A percentile compares a stretch with the other conserved stretches of the same genome.
Conservation (phyloP, 2,113 vertebrate species). For the Ifrita kowaldi region DNA sequence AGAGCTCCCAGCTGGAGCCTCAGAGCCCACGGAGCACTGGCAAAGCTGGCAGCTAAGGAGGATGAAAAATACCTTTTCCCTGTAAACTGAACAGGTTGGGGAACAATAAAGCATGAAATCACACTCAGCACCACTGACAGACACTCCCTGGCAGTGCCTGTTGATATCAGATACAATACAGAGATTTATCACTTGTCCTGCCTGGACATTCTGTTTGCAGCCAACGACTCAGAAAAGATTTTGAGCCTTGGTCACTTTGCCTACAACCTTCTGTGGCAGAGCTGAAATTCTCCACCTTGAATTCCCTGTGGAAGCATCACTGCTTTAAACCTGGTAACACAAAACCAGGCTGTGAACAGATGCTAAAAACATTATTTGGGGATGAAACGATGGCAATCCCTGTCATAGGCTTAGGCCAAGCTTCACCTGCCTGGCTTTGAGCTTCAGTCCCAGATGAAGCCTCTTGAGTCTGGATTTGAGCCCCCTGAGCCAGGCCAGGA, state of each 20-base stretch:
- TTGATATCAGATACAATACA: not conserved
- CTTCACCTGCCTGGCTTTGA: not conserved
- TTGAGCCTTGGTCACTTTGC: not conserved
- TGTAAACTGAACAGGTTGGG: not conserved
- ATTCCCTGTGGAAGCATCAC: not conserved
- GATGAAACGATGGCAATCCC: not conserved
- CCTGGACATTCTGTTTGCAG: not conserved
- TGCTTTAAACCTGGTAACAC: not conserved
- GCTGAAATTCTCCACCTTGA: not conserved
- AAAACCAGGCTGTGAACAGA: not conserved
- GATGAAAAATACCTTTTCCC: not conserved
- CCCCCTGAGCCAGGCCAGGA: not conserved
- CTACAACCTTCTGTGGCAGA: not conserved
- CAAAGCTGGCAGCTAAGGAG: not conserved
- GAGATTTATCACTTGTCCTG: not conserved
- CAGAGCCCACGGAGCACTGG: not conserved
- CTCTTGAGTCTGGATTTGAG: not conserved
- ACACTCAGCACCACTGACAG: not conserved
- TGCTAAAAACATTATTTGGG: not conserved
- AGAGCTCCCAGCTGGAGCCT: not conserved
- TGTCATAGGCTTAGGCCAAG: not conserved
- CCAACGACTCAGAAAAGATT: not conserved
- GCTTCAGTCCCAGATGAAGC: not conserved
- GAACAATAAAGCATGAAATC: constrained; percentile 22
- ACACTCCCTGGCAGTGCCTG: not conserved